These are phyloP conservation scores for Thinocorus orbignyianus DNA, from an alignment of 2,113 vertebrate species.

Conservation along the genomic window DNA sequence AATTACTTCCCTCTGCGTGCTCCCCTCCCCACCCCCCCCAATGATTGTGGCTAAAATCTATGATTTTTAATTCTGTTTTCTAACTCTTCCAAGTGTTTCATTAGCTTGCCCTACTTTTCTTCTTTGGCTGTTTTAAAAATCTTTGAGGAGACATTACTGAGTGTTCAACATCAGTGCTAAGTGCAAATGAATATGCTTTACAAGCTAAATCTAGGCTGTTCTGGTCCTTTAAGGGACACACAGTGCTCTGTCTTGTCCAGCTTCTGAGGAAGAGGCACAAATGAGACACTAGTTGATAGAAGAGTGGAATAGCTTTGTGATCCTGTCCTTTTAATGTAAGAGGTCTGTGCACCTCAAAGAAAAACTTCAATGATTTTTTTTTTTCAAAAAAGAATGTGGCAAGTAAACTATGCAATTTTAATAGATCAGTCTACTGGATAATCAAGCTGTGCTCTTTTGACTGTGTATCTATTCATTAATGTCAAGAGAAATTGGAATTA, in stretches of 20 bases:
- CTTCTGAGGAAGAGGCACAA: neutral
- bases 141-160: slow-evolving; percentile 27
- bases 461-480: neutral
- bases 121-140: slow-evolving; percentile 13
- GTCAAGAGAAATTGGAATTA: slow-evolving; percentile 26
- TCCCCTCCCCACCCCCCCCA: too few relatives aligned
- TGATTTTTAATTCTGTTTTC: slow-evolving; percentile 24
- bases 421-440: neutral
- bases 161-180: neutral
- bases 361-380: neutral
- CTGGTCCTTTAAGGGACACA: neutral
- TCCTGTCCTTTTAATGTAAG: neutral
- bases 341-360: neutral
- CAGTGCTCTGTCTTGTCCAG: neutral
- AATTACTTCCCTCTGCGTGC: neutral
- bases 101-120: slow-evolving; percentile 62
- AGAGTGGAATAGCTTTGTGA: neutral
- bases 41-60: neutral
- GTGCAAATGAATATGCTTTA: slow-evolving; percentile 38
- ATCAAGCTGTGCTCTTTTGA: neutral
- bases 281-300: neutral
- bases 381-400: neutral
- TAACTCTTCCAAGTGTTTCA: slow-evolving; percentile 32
- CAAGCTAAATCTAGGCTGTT: slow-evolving; percentile 24
- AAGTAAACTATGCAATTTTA: neutral